Evolutionary conservation across 2,113 vertebrate genomes (phyloP).

Genomic region (Python bivittatus): DNA sequence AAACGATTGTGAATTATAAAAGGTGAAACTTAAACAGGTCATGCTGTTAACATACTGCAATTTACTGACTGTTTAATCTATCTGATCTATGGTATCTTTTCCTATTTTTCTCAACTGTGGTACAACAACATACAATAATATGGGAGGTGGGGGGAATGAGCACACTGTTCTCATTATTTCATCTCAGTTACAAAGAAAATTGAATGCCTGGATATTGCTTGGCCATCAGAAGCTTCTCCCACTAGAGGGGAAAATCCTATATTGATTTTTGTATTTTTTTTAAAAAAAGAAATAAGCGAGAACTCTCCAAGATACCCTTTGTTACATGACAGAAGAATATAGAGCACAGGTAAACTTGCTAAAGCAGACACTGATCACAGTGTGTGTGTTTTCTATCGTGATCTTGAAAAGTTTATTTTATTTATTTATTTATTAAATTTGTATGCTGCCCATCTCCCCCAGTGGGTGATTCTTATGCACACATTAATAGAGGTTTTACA

Average conservation of each 20-base stretch:
- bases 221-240: constrained; percentile 30
- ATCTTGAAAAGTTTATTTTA: not conserved
- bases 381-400: no score
- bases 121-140: constrained; percentile 57
- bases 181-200: constrained; percentile 28
- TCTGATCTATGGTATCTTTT: constrained; percentile 39
- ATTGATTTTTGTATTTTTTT: not conserved
- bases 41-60: constrained; percentile 49
- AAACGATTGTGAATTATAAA: constrained; percentile 3
- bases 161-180: constrained; percentile 51
- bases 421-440: no score
- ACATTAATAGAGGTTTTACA: not conserved
- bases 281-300: constrained; percentile 25
- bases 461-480: no score
- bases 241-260: constrained; percentile 24
- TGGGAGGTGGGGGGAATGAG: constrained; percentile 26
- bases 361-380: not conserved
- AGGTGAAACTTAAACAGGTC: not conserved
- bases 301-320: constrained; percentile 16
- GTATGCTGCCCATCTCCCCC: no score
- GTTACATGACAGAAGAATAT: constrained; percentile 17
- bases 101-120: constrained; percentile 48
- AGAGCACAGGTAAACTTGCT: not conserved
- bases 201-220: constrained; percentile 37
- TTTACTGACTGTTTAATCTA: constrained; percentile 56